These are phyloP conservation scores for Trypoxylus dichotomus DNA, from an alignment of 1,140 invertebrate genomes.

Conservation along the genomic window DNA sequence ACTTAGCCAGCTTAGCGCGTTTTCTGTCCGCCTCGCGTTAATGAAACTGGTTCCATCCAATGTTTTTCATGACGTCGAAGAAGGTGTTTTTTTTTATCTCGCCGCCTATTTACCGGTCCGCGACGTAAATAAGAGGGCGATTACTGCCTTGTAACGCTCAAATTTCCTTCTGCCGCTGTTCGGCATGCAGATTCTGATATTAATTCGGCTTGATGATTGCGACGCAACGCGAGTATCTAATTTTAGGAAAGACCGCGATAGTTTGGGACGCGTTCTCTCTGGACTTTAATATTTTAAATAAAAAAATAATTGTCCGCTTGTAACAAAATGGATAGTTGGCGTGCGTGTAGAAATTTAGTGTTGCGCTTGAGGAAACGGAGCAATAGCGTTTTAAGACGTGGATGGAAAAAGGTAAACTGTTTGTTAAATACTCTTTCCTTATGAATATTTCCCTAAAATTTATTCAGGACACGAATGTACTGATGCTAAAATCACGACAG, in stretches of 20 bases:
- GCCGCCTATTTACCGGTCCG: neutral
- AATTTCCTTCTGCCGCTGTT: neutral
- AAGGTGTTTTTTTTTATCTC: neutral
- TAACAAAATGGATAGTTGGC: neutral
- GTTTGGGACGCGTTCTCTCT: neutral
- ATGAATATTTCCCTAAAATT: too few relatives aligned
- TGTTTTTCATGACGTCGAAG: neutral
- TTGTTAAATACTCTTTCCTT: neutral
- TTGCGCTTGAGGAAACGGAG: neutral
- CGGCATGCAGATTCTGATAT: neutral
- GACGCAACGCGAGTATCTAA: neutral
- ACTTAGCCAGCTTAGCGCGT: neutral
- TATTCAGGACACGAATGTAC: too few relatives aligned
- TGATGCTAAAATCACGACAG: too few relatives aligned
- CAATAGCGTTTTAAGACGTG: neutral
- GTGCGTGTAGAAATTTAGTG: neutral
- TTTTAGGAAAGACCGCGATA: neutral
- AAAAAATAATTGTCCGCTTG: neutral
- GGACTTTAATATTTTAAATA: neutral
- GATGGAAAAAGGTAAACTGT: neutral
- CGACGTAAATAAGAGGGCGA: neutral
- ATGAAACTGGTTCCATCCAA: conserved; percentile 2
- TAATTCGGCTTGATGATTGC: neutral
- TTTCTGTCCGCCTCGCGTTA: neutral
- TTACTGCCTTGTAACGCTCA: neutral